Conservation (phyloP, 2,888 invertebrate genomes). For the Dusona sp. region DNA sequence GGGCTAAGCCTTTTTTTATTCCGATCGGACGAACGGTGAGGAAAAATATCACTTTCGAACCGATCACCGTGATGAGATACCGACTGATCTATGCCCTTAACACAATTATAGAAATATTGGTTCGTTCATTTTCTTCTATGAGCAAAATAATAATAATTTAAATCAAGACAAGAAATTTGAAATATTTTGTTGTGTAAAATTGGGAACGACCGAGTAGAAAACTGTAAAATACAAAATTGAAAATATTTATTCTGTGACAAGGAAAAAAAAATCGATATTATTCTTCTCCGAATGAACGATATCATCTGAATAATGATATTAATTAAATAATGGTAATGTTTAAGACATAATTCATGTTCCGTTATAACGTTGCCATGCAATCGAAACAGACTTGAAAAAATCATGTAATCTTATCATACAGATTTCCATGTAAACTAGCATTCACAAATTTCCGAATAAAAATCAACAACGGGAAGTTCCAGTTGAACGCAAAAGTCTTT, state of each 20-base stretch:
- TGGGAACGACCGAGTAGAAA: not conserved
- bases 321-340: not conserved
- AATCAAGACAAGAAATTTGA: not conserved
- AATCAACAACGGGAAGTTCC: not conserved
- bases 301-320: not conserved
- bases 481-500: too few relatives aligned
- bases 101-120: not conserved
- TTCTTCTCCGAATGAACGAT: not conserved
- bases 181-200: not conserved
- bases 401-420: too few relatives aligned
- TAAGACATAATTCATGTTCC: not conserved
- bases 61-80: too few relatives aligned
- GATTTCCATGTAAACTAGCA: too few relatives aligned
- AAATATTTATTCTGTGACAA: too few relatives aligned
- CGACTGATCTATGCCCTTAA: too few relatives aligned
- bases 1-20: too few relatives aligned
- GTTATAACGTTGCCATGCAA: too few relatives aligned
- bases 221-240: too few relatives aligned
- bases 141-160: not conserved
- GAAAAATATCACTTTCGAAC: too few relatives aligned
- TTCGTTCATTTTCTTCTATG: not conserved
- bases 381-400: too few relatives aligned
- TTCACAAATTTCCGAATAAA: not conserved
- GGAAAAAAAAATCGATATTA: not conserved
- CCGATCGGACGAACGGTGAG: too few relatives aligned